Percentiles rank a stretch among this genome's conserved stretches.
Conservation (phyloP, 2,797 vertebrate genomes). For the Hoplostethus mediterraneus region DNA sequence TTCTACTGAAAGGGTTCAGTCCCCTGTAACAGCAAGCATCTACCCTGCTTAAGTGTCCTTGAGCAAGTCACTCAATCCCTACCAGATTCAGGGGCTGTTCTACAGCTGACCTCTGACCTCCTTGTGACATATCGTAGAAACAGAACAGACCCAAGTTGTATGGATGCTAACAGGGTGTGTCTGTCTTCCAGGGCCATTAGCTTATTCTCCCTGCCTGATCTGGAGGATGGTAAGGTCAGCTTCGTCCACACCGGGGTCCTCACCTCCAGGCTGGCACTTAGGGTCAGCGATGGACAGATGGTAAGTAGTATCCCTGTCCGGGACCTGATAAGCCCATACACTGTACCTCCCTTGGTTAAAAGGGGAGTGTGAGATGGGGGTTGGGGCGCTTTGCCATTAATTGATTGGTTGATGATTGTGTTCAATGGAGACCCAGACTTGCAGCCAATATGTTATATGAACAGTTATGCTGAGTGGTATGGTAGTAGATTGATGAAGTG, state of each 20-base stretch:
- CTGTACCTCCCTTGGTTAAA: no score
- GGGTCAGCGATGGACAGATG: constrained; percentile 90
- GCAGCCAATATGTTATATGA: no score
- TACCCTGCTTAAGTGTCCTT: no score
- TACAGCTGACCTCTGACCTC: neutral
- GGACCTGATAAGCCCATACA: no score
- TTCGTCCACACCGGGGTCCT: constrained; percentile 87
- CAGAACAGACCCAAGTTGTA: neutral
- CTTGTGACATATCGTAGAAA: neutral
- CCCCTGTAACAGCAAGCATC: no score
- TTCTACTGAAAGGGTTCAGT: no score
- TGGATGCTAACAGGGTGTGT: constrained; percentile 5
- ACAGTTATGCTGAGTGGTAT: no score
- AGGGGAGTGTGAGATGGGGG: no score
- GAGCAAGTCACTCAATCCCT: neutral
- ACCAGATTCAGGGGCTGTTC: neutral
- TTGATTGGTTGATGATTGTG: no score
- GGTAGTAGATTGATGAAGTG: no score
- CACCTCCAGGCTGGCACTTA: constrained; percentile 88
- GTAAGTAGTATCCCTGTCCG: constrained; percentile 31
- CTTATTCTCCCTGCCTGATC: constrained; percentile 85
- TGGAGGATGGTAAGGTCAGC: constrained; percentile 86
- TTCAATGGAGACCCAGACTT: no score
- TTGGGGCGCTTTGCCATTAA: no score
- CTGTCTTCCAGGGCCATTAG: constrained; percentile 74